Base-by-base conservation (phyloP, 2,113 vertebrate species). In the Trematocara nigrifrons region DNA sequence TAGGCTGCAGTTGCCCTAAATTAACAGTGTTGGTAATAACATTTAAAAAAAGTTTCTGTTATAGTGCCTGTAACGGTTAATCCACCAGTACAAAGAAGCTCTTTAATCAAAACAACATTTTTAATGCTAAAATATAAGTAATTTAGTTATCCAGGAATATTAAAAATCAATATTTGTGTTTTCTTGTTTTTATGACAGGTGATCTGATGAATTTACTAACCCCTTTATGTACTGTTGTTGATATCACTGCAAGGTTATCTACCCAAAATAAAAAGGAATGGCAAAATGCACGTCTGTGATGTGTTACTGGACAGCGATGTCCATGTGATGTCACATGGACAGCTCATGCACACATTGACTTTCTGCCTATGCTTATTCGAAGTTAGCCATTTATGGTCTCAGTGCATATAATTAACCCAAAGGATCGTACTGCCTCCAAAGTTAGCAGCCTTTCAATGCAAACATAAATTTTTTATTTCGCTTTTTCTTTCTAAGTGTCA, bases 381-480 rank as follows among this genome's bases (percentile, higher is more conserved):
- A 49, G 42, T 18, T 31, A 49, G 26, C 42, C 69, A 47, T 49
- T 49, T 49, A 49, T 47, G 22, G 69, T 47, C 9, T 74, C 42
- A 18, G 69, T 74, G 15, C 22, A 29, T 47, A 16, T 45, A 26
- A 26, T 42, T 45, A 74, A 74, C 8, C 40, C 20, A 47, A 8
- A 47, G 20, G 8, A 26, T 29, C 13, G 0, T 16, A 74, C 40
- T 16, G 8, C 66, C 42, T 74, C 0, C 40, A 74, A 47, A 0
- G 22, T 74, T 45, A 74, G 15, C 20, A 74, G 5, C 22, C 11
- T 15, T 74, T 74, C 22, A 29, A 10, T 74, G 13, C 42, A 71
- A 71, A 16, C 12, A 9, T 0, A 4, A 0, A 0, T 10, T 26
- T 71, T 74, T 47, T 26, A 29, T 16, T 47, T 22, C 3, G 10